A percentile compares a stretch with the other conserved stretches of the same genome.
Evolutionary conservation across 2,113 vertebrate genomes (phyloP).

Genomic region (Syngnathus typhle): DNA sequence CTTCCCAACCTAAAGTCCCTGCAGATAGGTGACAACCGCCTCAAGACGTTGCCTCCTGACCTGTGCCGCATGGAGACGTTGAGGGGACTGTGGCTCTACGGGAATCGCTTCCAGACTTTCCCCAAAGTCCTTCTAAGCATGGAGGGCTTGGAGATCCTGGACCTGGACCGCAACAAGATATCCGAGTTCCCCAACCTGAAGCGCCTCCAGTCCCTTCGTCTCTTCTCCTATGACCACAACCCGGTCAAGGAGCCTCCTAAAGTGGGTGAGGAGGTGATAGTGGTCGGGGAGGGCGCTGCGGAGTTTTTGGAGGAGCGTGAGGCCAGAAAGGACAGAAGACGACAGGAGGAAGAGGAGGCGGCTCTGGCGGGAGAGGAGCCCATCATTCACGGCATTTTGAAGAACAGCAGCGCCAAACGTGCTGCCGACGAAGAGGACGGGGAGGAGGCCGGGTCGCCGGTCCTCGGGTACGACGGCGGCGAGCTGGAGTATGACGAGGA

Average conservation of each 20-base stretch:
- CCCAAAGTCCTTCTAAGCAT: conserved; percentile 80
- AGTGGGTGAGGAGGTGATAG: conserved; percentile 74
- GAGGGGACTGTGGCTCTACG: conserved; percentile 88
- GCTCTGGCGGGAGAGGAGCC: conserved; percentile 55
- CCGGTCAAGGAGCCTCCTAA: conserved; percentile 75
- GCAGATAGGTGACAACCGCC: conserved; percentile 89
- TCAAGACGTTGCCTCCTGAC: conserved; percentile 76
- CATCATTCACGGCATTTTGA: conserved; percentile 57
- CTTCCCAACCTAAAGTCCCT: conserved; percentile 83
- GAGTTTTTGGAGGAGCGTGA: conserved; percentile 79
- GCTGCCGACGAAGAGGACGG: conserved; percentile 21
- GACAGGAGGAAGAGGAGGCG: conserved; percentile 54
- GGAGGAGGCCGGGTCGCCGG: conserved; percentile 18
- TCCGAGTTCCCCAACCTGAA: conserved; percentile 79
- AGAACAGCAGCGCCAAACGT: conserved; percentile 55
- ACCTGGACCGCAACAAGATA: conserved; percentile 88
- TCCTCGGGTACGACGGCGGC: conserved; percentile 26
- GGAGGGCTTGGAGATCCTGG: conserved; percentile 81
- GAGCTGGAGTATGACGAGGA: conserved; percentile 62
- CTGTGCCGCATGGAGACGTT: conserved; percentile 79
- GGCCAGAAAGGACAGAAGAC: conserved; percentile 48
- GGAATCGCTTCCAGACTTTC: conserved; percentile 86
- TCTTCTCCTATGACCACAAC: conserved; percentile 94
- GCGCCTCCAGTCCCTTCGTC: conserved; percentile 70
- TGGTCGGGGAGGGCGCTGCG: conserved; percentile 87